Base-by-base conservation (phyloP, 2,888 invertebrate species). In the Eupsilia transversa region DNA sequence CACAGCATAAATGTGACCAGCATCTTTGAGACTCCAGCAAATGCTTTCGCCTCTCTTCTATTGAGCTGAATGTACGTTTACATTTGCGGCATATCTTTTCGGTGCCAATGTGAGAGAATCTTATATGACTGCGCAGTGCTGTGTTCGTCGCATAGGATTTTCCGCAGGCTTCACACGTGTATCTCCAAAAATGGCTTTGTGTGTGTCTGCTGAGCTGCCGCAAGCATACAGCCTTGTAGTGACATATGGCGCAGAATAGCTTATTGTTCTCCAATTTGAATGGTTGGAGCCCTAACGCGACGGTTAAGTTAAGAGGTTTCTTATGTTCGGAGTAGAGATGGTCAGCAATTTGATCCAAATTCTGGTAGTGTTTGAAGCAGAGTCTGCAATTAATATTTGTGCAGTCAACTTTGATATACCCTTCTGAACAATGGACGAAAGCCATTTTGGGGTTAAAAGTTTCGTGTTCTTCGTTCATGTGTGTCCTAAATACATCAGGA, bases 131-230 rank as follows among this genome's bases (percentile, higher is more conserved):
- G 30, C 92, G 90, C 14, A 96, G 73, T 0, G 94, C 90, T 0
- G 94, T 94, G 23, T 90, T 92, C 0, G 94, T 94, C 0, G 94
- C 91, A 75, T 94, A 96, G 0, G 94, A 94, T 74, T 95, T 96
- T 0, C 96, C 96, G 61, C 96, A 96, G 3, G 93, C 90, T 33
- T 96, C 96, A 70, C 96, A 96, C 0, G 95, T 95, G 83, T 90
- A 94, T 46, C 93, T 93, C 14, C 92, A 86, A 80, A 94, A 96
- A 79, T 96, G 96, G 0, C 91, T 88, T 67, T 94, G 94, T 0
- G 94, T 94, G 79, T 96, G 96, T 30, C 94, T 90, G 68, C 95
- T 94, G 3, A 96, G 84, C 61, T 94, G 93, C 10, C 95, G 86
- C 12, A 96, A 80, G 41, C 93, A 92, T 1, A 93, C 83, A 0